These are phyloP conservation scores for Zonitis immaculata DNA, from an alignment of 2,888 invertebrate species.

Conservation along the genomic window DNA sequence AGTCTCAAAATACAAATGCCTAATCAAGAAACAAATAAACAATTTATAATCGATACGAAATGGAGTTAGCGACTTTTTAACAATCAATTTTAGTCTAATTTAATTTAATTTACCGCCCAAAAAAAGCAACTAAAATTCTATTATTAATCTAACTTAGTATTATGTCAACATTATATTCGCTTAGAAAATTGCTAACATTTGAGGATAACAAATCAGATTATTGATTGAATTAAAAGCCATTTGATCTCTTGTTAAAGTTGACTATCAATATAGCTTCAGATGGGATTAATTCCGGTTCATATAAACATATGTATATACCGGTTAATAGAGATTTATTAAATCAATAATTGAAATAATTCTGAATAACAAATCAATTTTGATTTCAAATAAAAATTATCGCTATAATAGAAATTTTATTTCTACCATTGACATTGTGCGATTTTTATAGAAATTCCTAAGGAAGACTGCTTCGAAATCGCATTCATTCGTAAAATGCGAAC, in stretches of 20 bases:
- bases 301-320: conserved; percentile 1
- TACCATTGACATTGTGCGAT: not conserved
- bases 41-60: too few relatives aligned
- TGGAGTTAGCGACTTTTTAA: too few relatives aligned
- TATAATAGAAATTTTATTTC: too few relatives aligned
- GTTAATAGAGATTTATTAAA: conserved; percentile 11
- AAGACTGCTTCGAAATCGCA: conserved; percentile 11
- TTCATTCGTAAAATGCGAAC: conserved; percentile 19
- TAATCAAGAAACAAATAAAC: too few relatives aligned
- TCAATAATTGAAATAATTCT: conserved; percentile 8
- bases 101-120: too few relatives aligned
- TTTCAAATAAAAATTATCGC: too few relatives aligned
- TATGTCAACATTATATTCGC: not conserved
- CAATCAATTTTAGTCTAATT: too few relatives aligned
- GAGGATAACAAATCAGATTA: not conserved
- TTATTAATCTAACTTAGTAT: not conserved
- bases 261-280: conserved; percentile 8
- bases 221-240: not conserved
- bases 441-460: conserved; percentile 11
- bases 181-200: not conserved
- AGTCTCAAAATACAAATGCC: not conserved
- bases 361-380: conserved; percentile 10
- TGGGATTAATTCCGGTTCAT: conserved; percentile 1
- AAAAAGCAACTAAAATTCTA: too few relatives aligned
- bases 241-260: conserved; percentile 3